A percentile compares a stretch with the other conserved stretches of the same genome.
These are phyloP conservation scores for Dissostichus mawsoni DNA, from an alignment of 2,113 vertebrate genomes.

Conservation along the genomic window DNA sequence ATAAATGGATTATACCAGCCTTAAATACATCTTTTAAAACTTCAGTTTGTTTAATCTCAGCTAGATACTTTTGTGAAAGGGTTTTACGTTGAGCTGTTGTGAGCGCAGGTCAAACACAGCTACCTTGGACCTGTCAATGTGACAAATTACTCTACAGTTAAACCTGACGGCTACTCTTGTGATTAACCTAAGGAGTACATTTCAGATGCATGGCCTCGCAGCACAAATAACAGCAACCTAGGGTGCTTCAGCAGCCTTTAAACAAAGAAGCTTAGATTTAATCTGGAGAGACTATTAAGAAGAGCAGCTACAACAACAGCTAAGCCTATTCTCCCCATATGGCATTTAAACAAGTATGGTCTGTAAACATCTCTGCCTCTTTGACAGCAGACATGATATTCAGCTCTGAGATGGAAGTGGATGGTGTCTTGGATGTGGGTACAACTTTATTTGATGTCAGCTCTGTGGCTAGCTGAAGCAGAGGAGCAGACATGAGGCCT, in stretches of 20 bases:
- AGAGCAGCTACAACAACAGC: slow-evolving; percentile 70
- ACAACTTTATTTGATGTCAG: slow-evolving; percentile 49
- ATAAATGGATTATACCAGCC: too few species aligned
- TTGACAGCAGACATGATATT: slow-evolving; percentile 21
- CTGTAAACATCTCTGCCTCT: slow-evolving; percentile 47
- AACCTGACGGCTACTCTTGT: slow-evolving; percentile 37
- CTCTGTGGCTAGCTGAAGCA: slow-evolving; percentile 42
- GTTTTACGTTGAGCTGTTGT: not conserved
- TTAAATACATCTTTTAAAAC: not conserved
- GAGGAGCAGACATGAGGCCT: slow-evolving; percentile 51
- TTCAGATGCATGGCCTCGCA: slow-evolving; percentile 51
- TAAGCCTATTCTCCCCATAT: slow-evolving; percentile 75
- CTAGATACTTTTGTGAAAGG: not conserved
- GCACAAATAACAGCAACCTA: slow-evolving; percentile 58
- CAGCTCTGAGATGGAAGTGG: slow-evolving; percentile 17
- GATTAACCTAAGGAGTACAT: slow-evolving; percentile 59
- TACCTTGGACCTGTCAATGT: not conserved
- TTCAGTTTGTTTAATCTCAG: not conserved
- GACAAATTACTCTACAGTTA: slow-evolving; percentile 43
- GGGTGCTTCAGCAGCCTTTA: slow-evolving; percentile 58
- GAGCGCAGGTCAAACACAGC: slow-evolving; percentile 5
- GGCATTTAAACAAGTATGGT: slow-evolving; percentile 64
- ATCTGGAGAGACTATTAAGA: slow-evolving; percentile 77
- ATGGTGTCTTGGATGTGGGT: slow-evolving; percentile 48
- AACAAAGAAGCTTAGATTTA: slow-evolving; percentile 82